phyloP scores from a whole-genome alignment of 1,140 invertebrate species.

The Philaenus spumarius region DNA sequence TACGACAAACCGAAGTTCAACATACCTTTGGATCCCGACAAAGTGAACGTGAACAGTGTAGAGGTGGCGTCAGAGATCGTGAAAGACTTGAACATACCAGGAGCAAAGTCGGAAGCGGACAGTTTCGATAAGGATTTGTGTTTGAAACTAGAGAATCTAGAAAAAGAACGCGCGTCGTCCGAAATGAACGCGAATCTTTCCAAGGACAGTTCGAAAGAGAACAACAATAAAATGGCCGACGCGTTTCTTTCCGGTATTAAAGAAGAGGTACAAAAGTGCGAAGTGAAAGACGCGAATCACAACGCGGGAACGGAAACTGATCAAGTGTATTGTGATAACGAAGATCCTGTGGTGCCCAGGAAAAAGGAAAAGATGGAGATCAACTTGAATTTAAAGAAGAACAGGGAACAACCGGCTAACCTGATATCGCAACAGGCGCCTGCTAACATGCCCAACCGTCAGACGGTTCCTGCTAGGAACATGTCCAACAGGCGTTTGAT shows the following conservation, averaged over 20 bases:
- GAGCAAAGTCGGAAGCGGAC: not conserved
- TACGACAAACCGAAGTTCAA: slow-evolving; percentile 53
- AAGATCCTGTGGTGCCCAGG: slow-evolving; percentile 34
- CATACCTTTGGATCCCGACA: slow-evolving; percentile 34
- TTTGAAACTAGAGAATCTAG: slow-evolving; percentile 8
- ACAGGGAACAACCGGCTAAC: not conserved
- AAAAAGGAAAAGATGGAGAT: slow-evolving; percentile 42
- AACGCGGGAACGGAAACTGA: slow-evolving; percentile 23
- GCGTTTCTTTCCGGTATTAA: slow-evolving; percentile 35
- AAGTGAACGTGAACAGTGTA: slow-evolving; percentile 21
- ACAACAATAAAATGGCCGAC: slow-evolving; percentile 32
- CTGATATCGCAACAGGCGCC: not conserved
- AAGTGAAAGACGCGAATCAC: slow-evolving; percentile 15
- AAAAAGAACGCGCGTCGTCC: too few relatives aligned
- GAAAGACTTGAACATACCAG: not conserved
- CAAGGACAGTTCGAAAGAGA: slow-evolving; percentile 36
- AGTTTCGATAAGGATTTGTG: not conserved
- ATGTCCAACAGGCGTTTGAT: not conserved
- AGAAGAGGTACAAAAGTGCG: slow-evolving; percentile 26
- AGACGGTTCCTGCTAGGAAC: not conserved
- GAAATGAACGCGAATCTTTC: slow-evolving; percentile 11
- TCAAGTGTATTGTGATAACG: slow-evolving; percentile 10
- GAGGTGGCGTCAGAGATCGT: slow-evolving; percentile 12
- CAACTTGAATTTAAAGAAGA: slow-evolving; percentile 28
- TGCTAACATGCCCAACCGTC: not conserved